These are phyloP conservation scores for Cydia fagiglandana DNA, from an alignment of 1,140 invertebrate species.

Conservation along the genomic window DNA sequence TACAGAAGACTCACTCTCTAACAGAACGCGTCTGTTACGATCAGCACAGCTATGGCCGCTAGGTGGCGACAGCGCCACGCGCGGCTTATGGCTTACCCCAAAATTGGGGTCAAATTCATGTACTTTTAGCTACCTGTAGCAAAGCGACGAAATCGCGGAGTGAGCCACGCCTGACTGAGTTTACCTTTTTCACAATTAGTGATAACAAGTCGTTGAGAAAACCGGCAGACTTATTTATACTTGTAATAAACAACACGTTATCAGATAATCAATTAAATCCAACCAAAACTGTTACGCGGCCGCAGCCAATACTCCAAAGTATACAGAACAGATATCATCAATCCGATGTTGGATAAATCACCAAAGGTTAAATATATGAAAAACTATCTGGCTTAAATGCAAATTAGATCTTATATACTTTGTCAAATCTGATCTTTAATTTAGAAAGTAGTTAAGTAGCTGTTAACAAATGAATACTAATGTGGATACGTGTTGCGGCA, in stretches of 20 bases:
- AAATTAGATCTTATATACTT: conserved; percentile 27
- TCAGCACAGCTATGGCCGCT: too few relatives aligned
- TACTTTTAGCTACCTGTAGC: too few relatives aligned
- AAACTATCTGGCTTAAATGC: conserved; percentile 25
- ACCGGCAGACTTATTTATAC: conserved; percentile 37
- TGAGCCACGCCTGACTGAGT: too few relatives aligned
- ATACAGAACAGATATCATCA: conserved; percentile 38
- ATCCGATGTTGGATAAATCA: conserved; percentile 39
- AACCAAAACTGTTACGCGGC: conserved; percentile 20
- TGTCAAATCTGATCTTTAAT: conserved; percentile 54
- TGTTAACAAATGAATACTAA: conserved; percentile 58
- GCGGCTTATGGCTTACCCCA: too few relatives aligned
- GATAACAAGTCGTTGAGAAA: conserved; percentile 1
- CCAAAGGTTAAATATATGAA: conserved; percentile 34
- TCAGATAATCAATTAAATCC: conserved; percentile 38
- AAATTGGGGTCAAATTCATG: too few relatives aligned
- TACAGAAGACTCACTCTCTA: too few relatives aligned
- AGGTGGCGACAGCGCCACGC: too few relatives aligned
- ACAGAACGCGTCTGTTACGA: too few relatives aligned
- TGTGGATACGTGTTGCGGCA: conserved; percentile 42
- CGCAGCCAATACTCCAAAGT: conserved; percentile 12
- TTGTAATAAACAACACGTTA: conserved; percentile 38
- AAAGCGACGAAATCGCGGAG: too few relatives aligned
- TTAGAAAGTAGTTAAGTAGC: conserved; percentile 48
- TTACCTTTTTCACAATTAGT: background rate